Percentiles rank a stretch among this genome's conserved stretches.
These are phyloP conservation scores for Phrixothrix hirtus DNA, from an alignment of 2,888 invertebrate genomes.

Conservation along the genomic window DNA sequence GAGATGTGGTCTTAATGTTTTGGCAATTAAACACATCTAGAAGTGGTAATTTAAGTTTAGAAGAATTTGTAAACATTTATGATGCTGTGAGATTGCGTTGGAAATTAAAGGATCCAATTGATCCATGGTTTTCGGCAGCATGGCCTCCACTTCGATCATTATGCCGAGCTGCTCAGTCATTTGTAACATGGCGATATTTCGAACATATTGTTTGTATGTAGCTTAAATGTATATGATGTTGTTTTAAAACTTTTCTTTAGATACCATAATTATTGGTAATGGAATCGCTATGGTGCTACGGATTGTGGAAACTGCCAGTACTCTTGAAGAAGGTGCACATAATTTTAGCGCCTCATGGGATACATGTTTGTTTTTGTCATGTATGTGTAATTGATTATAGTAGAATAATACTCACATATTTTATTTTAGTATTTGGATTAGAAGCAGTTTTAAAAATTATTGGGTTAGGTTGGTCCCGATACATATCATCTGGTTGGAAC, in stretches of 20 bases:
- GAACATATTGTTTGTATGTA: conserved; percentile 72
- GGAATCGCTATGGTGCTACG: conserved; percentile 75
- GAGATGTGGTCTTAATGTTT: conserved; percentile 80
- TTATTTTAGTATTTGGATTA: conserved; percentile 70
- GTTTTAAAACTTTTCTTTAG: conserved; percentile 55
- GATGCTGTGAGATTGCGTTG: conserved; percentile 75
- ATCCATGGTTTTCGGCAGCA: conserved; percentile 73
- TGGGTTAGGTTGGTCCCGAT: conserved; percentile 71
- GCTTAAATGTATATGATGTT: conserved; percentile 2
- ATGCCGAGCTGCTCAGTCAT: conserved; percentile 63
- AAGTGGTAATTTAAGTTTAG: conserved; percentile 67
- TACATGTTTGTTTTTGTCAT: conserved; percentile 69
- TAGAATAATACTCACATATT: not conserved
- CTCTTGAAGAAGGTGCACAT: conserved; percentile 64
- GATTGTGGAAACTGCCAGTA: conserved; percentile 65
- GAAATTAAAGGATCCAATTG: conserved; percentile 70
- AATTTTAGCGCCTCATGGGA: conserved; percentile 77
- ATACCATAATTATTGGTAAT: conserved; percentile 72
- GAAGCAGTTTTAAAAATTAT: conserved; percentile 76
- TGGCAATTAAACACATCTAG: conserved; percentile 73
- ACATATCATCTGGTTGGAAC: conserved; percentile 85
- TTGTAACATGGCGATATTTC: conserved; percentile 74
- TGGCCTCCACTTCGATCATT: conserved; percentile 65
- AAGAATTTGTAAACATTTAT: conserved; percentile 75
- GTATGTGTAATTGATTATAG: conserved; percentile 57